Evolutionary conservation across 2,113 vertebrate species (phyloP), one percentile per base, ranked within the genome.

Genomic region (Ailurus styani): DNA sequence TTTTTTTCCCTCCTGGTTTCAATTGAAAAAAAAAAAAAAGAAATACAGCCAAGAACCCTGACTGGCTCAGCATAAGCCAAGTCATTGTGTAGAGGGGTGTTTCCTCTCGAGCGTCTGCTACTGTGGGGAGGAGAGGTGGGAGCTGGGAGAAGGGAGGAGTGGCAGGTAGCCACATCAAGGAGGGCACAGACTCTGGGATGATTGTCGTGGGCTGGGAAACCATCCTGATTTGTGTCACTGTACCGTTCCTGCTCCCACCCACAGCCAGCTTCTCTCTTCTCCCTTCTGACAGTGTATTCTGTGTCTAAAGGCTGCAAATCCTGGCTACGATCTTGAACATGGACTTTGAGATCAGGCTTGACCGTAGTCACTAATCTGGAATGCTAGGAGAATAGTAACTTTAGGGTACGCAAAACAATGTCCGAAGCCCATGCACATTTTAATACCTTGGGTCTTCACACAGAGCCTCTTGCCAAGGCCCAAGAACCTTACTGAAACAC

Each of bases 151-250:
- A 18, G 72, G 37, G 10, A 84, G 31, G 20, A 86, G 78, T 47
- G 11, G 2, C 82, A 3, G 57, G 4, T 17, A 66, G 2, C 2
- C 60, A 45, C n/a, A 86, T 47, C 37, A 68, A 93, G 31, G 64
- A 31, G 1, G 11, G 23, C 54, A 5, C 2, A 4, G 21, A 37
- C 37, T 54, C 6, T 13, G n/a, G 21, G 2, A 54, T 5, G n/a
- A 1, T 6, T 68, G 50, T 73, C 0, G 4, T n/a, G 52, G 37
- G 34, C 37, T 93, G 12, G 17, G 10, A 86, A 64, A 34, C 25
- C 25, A 50, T 86, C 78, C 60, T 34, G 25, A 50, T 72, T 18
- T 57, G 17, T 57, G n/a, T 50, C 29, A 23, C 37, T n/a, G 27
- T 23, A 3, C 13, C 18, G 1, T 78, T 6, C 42, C 55, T 29